Percentiles rank a stretch among this genome's conserved stretches.
These are phyloP conservation scores for Patella ulyssiponensis DNA, from an alignment of 2,888 invertebrate genomes.

Conservation along the genomic window DNA sequence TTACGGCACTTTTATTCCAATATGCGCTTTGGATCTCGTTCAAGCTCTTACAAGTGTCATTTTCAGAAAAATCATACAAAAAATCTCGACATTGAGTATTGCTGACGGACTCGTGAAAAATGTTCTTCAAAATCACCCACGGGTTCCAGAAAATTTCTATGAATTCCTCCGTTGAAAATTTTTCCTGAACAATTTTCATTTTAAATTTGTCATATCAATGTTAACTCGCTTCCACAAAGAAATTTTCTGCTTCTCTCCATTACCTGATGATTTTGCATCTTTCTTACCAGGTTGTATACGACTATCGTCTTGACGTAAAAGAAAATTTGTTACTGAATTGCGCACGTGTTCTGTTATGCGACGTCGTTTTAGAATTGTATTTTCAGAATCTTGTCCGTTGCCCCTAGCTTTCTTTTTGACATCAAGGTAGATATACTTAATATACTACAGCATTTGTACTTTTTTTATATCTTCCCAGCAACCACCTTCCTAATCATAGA, in stretches of 20 bases:
- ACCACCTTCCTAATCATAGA: background rate
- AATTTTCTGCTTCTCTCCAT: background rate
- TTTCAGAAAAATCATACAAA: conserved; percentile 44
- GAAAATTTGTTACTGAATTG: background rate
- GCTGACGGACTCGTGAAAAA: conserved; percentile 21
- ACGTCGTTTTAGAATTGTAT: no score
- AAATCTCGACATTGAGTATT: conserved; percentile 32
- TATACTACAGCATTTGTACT: background rate
- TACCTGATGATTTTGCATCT: rapidly evolving
- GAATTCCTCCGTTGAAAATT: background rate
- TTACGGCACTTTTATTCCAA: conserved; percentile 34
- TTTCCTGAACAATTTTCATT: background rate
- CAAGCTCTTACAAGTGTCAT: conserved; percentile 30
- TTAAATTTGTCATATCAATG: background rate
- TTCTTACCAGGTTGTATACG: rapidly evolving
- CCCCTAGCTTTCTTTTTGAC: background rate
- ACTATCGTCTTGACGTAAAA: background rate
- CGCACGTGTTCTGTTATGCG: no score
- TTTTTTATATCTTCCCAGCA: background rate
- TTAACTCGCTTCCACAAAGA: background rate
- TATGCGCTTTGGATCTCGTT: conserved; percentile 43
- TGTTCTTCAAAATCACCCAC: conserved; percentile 28
- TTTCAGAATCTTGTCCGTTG: no score
- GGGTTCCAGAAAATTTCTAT: background rate
- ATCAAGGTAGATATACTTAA: background rate